Evolutionary conservation across 2,797 vertebrate species (phyloP).

Genomic region (Pseudochirops corinnae): DNA sequence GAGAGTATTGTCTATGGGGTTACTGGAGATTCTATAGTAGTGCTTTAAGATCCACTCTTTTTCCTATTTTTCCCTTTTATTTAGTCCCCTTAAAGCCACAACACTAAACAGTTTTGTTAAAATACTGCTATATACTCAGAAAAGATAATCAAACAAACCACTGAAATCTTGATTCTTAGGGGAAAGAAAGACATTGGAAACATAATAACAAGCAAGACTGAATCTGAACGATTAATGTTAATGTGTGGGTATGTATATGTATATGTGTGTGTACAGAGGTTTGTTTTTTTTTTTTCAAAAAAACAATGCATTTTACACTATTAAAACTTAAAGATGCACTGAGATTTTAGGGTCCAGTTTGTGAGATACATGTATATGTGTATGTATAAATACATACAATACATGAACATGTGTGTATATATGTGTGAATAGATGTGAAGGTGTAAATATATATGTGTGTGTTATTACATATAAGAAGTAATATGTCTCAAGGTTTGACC

Average conservation of each 20-base stretch:
- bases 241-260: neutral
- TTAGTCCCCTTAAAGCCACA: slow-evolving; percentile 4
- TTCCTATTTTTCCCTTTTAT: neutral
- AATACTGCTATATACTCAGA: slow-evolving; percentile 37
- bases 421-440: neutral
- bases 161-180: slow-evolving; percentile 42
- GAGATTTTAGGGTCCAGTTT: neutral
- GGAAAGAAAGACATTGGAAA: slow-evolving; percentile 20
- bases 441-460: neutral
- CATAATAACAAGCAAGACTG: slow-evolving; percentile 23
- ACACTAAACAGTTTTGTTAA: slow-evolving; percentile 31
- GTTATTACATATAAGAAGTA: neutral
- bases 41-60: slow-evolving; percentile 7
- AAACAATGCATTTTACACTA: neutral
- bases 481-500: neutral
- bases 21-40: slow-evolving; percentile 1
- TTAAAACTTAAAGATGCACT: neutral
- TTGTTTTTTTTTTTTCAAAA: neutral
- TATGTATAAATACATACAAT: neutral
- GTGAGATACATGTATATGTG: neutral
- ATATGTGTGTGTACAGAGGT: neutral
- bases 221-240: slow-evolving; percentile 34
- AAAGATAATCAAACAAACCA: neutral
- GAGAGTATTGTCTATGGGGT: neutral
- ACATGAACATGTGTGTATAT: neutral